Percentiles rank a stretch among this genome's conserved stretches.
These are phyloP conservation scores for Leucopsar rothschildi DNA, from an alignment of 2,113 vertebrate species.

Conservation along the genomic window DNA sequence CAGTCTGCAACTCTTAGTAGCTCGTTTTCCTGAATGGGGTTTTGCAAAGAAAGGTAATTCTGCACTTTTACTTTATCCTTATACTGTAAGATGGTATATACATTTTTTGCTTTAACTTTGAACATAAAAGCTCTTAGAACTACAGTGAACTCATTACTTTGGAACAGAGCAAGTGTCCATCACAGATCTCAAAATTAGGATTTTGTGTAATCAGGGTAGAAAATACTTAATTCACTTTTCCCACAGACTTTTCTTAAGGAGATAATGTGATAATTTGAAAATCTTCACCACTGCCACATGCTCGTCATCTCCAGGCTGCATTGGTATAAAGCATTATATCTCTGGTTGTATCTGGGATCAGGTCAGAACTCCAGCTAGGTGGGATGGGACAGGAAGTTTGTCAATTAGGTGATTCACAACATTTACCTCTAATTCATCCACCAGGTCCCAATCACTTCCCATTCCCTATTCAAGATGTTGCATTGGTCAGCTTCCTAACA, in stretches of 20 bases:
- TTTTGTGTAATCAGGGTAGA: background rate
- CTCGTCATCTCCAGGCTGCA: background rate
- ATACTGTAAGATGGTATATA: background rate
- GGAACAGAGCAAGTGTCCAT: background rate
- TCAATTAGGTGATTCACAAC: background rate
- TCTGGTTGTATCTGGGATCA: background rate
- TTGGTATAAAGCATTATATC: background rate
- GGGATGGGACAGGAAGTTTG: background rate
- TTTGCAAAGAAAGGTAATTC: background rate
- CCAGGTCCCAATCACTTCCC: background rate
- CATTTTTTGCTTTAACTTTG: background rate
- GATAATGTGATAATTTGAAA: background rate
- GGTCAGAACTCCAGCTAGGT: background rate
- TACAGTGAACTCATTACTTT: background rate
- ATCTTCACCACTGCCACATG: background rate
- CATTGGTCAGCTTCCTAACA: background rate
- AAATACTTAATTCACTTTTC: background rate
- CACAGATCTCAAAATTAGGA: background rate
- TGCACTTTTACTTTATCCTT: background rate
- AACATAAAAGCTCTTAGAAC: background rate
- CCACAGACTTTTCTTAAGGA: background rate
- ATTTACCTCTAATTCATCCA: background rate
- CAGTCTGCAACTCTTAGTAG: background rate
- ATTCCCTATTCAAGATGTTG: background rate
- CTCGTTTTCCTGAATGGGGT: background rate